Evolutionary conservation across 1,140 invertebrate genomes (phyloP), one percentile per base, ranked within the genome.

Genomic region (Berghia stephanieae): DNA sequence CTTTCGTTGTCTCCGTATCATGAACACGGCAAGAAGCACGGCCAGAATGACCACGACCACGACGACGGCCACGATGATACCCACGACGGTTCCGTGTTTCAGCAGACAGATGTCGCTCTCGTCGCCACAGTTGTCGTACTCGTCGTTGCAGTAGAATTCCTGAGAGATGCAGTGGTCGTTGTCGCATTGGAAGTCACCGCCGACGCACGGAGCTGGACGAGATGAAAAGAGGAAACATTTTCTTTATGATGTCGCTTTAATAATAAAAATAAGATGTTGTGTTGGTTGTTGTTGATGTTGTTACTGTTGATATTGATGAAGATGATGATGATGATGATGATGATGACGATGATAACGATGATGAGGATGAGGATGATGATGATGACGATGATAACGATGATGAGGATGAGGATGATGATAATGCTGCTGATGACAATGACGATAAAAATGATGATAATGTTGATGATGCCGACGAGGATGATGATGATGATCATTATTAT

Each of bases 41-140:
- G 77, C 81, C 4, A 80, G 13, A 31, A 80, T 18, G 31, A 78
- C 18, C 66, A 79, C 27, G 38, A 77, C 42, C 46, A 77, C 38
- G 40, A 77, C 43, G 31, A 42, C 40, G 18, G 70, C 79, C 49
- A 80, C 67, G 52, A 78, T 55, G 16, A 82, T 69, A 34, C 68
- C 77, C 16, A 76, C 63, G 44, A 80, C 43, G 5, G 66, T 73
- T 2, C 66, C 75, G 1, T 57, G 13, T 13, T 42, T 68, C 27
- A 82, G 70, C 3, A 76, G 3, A 60, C 81, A 82, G 52, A 77
- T 27, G 75, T 82, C 81, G 16, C 79, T 80, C 21, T 42, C 74
- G 75, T 82, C 81, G 18, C 81, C 81, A 42, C 81, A 82, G 77
- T 80, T 82, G 71, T 82, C 75, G 63, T 52, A 79, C n/a, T n/a